Base-by-base conservation (phyloP, 2,113 vertebrate genomes). In the Ploceus nigricollis region DNA sequence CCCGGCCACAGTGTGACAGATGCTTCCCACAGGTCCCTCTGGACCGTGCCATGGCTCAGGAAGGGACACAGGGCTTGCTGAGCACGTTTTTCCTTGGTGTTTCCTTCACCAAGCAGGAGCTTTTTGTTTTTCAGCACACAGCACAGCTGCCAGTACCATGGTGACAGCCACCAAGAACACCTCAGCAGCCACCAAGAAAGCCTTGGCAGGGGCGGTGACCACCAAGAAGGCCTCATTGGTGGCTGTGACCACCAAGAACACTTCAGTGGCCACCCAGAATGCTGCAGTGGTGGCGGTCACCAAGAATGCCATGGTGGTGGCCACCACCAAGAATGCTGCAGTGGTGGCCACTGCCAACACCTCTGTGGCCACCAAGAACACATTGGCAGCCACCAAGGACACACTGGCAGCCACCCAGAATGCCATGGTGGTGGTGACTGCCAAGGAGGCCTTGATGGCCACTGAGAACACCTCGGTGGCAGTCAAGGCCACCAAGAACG, bases 61-160 rank as follows among this genome's bases (percentile, higher is more conserved):
- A 72, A 47, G 75, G 71, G 47, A 42, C 19, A 37, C 23, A 13
- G 69, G 24, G 15, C 68, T 92, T 1, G 13, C 27, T 37, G 63
- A 65, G 37, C 0, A 30, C 0, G 0, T 54, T 61, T 30, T 13
- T 8, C 35, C 25, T 23, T 4, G 37, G 31, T 27, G 16, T 33
- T 72, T 61, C 33, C 68, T 73, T 93, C 75, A 80, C 39, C 30
- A 35, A 35, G 27, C 5, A 21, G n/a, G 18, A 76, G 37, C 22
- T 72, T 58, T 90, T 12, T 94, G 54, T 94, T 71, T 96, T 97
- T 27, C 94, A 97, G 95, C 28, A 3, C 31, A 35, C 22, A 23
- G 2, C 1, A 5, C 6, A 1, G 40, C 18, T 21, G 5, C 84
- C 86, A 92, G 1, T 7, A 20, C 61, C 40, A 42, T 3, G 5